Evolutionary conservation across 2,113 vertebrate genomes (phyloP).

Genomic region (Siniperca knerii): DNA sequence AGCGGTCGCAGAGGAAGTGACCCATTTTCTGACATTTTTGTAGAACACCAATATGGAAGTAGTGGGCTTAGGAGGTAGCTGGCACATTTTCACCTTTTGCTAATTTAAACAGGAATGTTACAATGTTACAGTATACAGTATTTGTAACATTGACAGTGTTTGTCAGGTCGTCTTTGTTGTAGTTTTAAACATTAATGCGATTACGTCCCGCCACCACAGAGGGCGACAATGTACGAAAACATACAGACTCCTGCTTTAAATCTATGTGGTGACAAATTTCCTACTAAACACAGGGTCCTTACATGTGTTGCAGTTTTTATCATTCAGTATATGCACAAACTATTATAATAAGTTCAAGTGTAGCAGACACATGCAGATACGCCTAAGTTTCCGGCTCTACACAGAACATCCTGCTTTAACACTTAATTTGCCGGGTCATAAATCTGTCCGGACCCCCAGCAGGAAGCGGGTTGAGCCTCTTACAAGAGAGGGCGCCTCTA

Average conservation of each 20-base stretch:
- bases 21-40: no score
- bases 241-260: background rate
- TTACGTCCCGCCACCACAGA: background rate
- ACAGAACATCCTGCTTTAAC: conserved; percentile 52
- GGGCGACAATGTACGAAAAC: background rate
- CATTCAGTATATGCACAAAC: conserved; percentile 1
- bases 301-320: background rate
- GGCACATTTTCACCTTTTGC: no score
- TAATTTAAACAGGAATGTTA: no score
- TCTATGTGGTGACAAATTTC: background rate
- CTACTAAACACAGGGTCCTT: background rate
- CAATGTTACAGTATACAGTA: no score
- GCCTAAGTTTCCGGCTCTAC: conserved; percentile 41
- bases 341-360: conserved; percentile 28
- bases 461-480: conserved; percentile 71
- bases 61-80: no score
- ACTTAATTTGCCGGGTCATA: conserved; percentile 67
- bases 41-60: no score
- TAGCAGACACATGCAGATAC: conserved; percentile 30
- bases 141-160: no score
- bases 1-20: no score
- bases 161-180: no score
- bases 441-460: conserved; percentile 70
- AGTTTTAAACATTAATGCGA: background rate
- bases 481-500: conserved; percentile 46